Evolutionary conservation across 64 coral and sea anemone genomes (phyloP).

Genomic region (Montipora efflorescens): DNA sequence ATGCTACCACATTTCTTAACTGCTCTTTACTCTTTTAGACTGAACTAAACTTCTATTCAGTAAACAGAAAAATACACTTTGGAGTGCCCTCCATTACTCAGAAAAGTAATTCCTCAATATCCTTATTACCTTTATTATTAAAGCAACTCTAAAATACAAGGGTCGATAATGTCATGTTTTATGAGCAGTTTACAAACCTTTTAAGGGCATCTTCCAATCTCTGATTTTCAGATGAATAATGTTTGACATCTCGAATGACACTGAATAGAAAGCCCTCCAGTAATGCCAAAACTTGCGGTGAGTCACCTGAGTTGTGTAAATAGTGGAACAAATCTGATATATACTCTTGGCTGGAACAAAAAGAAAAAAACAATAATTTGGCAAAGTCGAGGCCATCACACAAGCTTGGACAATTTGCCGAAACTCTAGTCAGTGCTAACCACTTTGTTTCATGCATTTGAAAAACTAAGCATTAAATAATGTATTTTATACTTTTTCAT

Average conservation of each 20-base stretch:
- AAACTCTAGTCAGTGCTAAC: not conserved
- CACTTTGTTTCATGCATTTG: not conserved
- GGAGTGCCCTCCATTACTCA: no score
- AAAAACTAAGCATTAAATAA: no score
- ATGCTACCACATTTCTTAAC: not conserved
- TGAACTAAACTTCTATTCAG: no score
- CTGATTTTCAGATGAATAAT: constrained; percentile 87
- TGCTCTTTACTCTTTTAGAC: no score
- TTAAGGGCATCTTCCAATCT: constrained; percentile 95
- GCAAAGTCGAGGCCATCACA: not conserved
- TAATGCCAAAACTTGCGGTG: constrained; percentile 78
- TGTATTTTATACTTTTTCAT: no score
- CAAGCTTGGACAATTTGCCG: not conserved
- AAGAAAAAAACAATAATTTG: not conserved
- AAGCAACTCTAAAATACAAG: no score
- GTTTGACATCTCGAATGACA: constrained; percentile 94
- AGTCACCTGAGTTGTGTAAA: constrained; percentile 77
- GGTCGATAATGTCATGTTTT: no score
- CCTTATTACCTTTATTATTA: no score
- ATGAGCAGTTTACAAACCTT: constrained; percentile 45
- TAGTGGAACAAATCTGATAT: constrained; percentile 91
- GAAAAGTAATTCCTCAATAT: no score
- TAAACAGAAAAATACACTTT: no score
- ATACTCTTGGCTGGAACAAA: constrained; percentile 89
- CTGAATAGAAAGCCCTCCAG: constrained; percentile 93